phyloP scores from a whole-genome alignment of 2,113 vertebrate species.

The Oxyruncus cristatus region DNA sequence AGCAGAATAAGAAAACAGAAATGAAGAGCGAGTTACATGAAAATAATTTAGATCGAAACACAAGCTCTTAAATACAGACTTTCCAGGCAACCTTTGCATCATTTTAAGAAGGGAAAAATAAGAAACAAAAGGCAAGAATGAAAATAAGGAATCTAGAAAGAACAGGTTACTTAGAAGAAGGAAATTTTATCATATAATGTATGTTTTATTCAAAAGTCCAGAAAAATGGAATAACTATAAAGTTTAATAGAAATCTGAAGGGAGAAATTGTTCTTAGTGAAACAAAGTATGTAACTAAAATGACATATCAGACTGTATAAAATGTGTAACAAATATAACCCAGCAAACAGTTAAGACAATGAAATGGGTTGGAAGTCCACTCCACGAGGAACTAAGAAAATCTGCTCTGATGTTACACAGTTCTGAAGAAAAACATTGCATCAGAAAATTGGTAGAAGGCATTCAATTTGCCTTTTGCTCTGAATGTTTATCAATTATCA shows the following conservation, averaged over 20 bases:
- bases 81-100: background rate
- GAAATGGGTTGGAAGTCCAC: background rate
- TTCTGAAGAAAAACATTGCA: background rate
- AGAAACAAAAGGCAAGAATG: background rate
- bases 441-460: background rate
- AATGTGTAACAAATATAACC: background rate
- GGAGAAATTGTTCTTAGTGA: background rate
- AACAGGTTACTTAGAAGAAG: background rate
- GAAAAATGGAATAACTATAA: background rate
- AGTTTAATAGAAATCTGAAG: background rate
- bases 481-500: background rate
- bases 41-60: background rate
- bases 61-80: background rate
- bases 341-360: background rate
- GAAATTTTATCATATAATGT: background rate
- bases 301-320: background rate
- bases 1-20: background rate
- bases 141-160: background rate
- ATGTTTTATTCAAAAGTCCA: background rate
- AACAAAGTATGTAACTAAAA: background rate
- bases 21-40: background rate
- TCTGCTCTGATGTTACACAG: background rate
- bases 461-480: background rate
- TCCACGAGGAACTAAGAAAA: background rate
- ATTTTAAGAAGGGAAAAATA: background rate